Conservation (phyloP, 2,797 vertebrate genomes). For the Perodicticus potto region DNA sequence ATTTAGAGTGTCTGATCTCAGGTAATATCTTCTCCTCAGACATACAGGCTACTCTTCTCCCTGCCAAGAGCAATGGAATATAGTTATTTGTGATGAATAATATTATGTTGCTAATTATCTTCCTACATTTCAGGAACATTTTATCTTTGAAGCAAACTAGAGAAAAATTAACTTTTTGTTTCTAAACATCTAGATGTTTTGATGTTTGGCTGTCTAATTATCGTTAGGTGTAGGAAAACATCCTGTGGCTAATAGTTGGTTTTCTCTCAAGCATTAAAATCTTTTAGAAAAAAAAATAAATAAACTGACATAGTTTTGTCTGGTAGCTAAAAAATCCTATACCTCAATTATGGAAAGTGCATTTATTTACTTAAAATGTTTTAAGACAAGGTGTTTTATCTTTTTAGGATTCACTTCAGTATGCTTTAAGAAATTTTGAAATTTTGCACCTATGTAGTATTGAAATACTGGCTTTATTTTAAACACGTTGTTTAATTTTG, state of each 20-base stretch:
- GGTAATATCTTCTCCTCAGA: not conserved
- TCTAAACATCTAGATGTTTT: not conserved
- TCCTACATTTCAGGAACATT: not conserved
- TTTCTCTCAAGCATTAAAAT: not conserved
- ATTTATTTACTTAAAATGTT: not conserved
- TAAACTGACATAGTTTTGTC: not conserved
- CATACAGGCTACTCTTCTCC: not conserved
- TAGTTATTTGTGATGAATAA: not conserved
- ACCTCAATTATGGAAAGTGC: not conserved
- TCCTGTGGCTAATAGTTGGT: not conserved
- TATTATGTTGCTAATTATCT: not conserved
- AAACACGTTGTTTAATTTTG: conserved; percentile 28
- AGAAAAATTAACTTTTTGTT: not conserved
- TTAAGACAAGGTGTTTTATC: not conserved
- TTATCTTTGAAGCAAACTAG: not conserved
- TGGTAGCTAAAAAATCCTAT: not conserved
- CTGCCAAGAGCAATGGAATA: not conserved
- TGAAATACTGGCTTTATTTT: conserved; percentile 17
- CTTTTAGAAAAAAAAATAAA: not conserved
- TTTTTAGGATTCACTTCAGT: not conserved
- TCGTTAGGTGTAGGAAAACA: not conserved
- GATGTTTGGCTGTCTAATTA: not conserved
- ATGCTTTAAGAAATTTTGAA: not conserved
- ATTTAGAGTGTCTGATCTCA: not conserved
- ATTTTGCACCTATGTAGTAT: not conserved